Evolutionary conservation across 2,797 vertebrate genomes (phyloP), one percentile per base, ranked within the genome.

Genomic region (Peromyscus nudipes): DNA sequence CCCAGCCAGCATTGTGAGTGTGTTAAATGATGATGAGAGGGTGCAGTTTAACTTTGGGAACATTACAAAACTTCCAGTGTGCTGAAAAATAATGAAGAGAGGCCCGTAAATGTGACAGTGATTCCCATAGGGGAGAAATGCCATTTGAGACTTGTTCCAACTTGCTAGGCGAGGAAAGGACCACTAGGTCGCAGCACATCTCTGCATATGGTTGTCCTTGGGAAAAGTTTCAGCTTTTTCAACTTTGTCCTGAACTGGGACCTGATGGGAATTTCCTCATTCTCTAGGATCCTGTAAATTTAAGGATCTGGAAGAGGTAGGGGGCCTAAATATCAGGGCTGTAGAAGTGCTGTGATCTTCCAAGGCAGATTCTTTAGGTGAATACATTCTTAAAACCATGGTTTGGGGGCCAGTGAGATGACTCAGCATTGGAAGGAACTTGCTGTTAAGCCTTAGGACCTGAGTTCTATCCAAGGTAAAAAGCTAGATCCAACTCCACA

Each of bases 151-250:
- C 98, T 99, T 89, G 99, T 99, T 29, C 99, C 99, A 0, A 99
- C 99, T 97, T 98, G 99, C 76, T 99, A 99, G 99, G 98, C 99
- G 0, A 99, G 99, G 92, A 99, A 99, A 98, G 99, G 99, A 64
- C 98, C 99, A 80, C 98, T 99, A 95, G 99, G 98, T 73, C 99
- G 98, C 96, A 99, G 98, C 89, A 99, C 99, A 75, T 98, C 98
- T 88, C 97, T 99, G 94, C 98, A 98, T 65, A 98, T 99, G 98
- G 98, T 69, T 67, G 2, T 11, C 65, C 69, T 80, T 73, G 57
- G 87, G 86, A 96, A 75, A 75, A 71, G 4, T 31, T 71, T 95
- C 96, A 92, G 77, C 97, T 80, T n/a, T 95, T 98, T 95, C 91
- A 52, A 23, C 90, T 69, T 65, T 46, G 40, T 76, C 49, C 73